phyloP scores from a whole-genome alignment of 2,113 vertebrate species.

The Hydrochoerus hydrochaeris region DNA sequence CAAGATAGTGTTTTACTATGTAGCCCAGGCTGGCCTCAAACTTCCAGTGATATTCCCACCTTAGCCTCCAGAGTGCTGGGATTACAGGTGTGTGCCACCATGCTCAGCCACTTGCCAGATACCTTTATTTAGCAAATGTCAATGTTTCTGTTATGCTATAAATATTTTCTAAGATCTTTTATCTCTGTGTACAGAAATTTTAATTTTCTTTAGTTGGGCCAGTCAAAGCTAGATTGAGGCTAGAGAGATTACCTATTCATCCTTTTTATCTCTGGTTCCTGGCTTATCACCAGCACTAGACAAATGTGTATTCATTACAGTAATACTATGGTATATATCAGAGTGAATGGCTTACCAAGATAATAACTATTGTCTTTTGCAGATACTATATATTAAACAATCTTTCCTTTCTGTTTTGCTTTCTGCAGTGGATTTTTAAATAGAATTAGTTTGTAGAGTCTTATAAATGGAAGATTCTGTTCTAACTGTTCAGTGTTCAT shows the following conservation, averaged over 20 bases:
- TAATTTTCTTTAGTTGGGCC: not conserved
- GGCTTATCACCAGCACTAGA: not conserved
- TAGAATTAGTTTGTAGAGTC: slow-evolving; percentile 6
- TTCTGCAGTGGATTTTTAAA: not conserved
- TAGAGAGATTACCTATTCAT: not conserved
- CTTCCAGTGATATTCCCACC: not conserved
- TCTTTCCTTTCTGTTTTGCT: not conserved
- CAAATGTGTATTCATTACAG: not conserved
- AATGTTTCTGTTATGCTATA: not conserved
- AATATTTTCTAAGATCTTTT: not conserved
- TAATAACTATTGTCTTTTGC: not conserved
- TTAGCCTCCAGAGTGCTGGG: not conserved
- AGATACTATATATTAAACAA: not conserved
- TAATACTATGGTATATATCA: not conserved
- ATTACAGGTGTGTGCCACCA: not conserved
- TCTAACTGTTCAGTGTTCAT: not conserved
- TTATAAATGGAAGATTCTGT: not conserved
- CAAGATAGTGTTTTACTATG: not conserved
- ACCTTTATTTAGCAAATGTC: not conserved
- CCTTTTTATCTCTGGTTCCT: not conserved
- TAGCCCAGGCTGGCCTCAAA: not conserved
- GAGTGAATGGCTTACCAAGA: not conserved
- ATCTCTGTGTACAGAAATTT: not conserved
- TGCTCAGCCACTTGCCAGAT: not conserved
- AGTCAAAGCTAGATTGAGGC: not conserved